phyloP scores from a whole-genome alignment of 53 echinoderm and acorn worm genomes.

The Apostichopus leukothele region DNA sequence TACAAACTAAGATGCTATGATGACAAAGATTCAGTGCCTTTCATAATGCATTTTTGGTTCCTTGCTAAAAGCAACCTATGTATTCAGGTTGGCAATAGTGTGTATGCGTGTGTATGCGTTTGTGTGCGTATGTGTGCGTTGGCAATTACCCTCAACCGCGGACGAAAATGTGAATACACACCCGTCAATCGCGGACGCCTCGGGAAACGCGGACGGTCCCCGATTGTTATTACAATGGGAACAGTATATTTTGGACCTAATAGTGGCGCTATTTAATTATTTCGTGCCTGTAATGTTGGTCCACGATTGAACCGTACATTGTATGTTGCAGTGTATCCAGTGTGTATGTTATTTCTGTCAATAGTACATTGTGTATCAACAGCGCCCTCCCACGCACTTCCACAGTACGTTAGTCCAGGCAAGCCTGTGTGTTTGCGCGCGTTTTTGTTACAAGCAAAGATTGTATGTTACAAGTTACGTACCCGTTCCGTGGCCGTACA shows the following conservation, averaged over 20 bases:
- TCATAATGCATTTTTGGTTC: too few species aligned
- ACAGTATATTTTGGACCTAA: neutral
- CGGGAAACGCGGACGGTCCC: constrained; percentile 1
- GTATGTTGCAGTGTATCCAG: neutral
- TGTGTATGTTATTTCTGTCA: neutral
- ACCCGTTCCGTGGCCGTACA: too few species aligned
- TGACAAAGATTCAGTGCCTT: too few species aligned
- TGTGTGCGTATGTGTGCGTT: neutral
- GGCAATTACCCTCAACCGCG: neutral
- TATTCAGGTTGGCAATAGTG: neutral
- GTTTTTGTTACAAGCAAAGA: too few species aligned
- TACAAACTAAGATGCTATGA: too few species aligned
- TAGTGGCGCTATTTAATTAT: constrained; percentile 3
- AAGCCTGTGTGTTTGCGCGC: too few species aligned
- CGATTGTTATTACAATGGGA: neutral
- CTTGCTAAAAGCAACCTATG: neutral
- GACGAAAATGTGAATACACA: neutral
- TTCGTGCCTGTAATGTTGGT: neutral
- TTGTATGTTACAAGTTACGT: too few species aligned
- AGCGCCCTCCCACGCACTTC: constrained; percentile 7
- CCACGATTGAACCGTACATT: neutral
- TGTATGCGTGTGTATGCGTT: neutral
- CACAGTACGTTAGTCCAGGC: too few species aligned
- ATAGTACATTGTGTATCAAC: constrained; percentile 11
- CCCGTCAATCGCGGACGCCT: constrained; percentile 9